Evolutionary conservation across 2,113 vertebrate genomes (phyloP), one percentile per base, ranked within the genome.

Genomic region (Phylloscopus whistleri): DNA sequence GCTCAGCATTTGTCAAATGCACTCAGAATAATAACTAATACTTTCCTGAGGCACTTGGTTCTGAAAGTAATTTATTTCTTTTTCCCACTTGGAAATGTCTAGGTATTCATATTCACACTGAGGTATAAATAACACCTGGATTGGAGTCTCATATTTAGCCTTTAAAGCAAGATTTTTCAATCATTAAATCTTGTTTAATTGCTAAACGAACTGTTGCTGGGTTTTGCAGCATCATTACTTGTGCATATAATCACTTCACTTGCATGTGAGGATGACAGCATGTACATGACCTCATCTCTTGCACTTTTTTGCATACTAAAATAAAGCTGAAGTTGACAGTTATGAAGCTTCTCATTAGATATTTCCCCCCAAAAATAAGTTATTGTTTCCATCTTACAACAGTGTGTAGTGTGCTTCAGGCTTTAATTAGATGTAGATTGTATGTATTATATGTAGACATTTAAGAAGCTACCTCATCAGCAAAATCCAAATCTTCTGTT

Each of bases 111-210:
- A 87, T 64, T 85, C 43, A 68, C 73, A 75, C 1, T 16, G 16
- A 77, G 35, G 33, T 81, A 89, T 81, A 94, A 96, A 72, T 81
- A 95, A 88, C 68, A 95, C 35, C 76, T 78, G 52, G 43, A 51
- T 27, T 89, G 73, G 49, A 91, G 35, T 93, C 39, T 86, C 78
- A 53, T 39, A 77, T 41, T 86, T 63, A 62, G 28, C 16, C 44
- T 84, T 93, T 77, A 77, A 87, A 75, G 83, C 5, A 90, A 51
- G 31, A 5, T 23, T 94, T 82, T 92, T 84, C 64, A 75, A 68
- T 81, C 88, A 89, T 90, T 90, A 92, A 84, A 75, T 19, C 9
- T 52, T 67, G 21, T 78, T 92, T 93, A 95, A 93, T 84, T 94
- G 60, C 43, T 37, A 84, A 63, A 46, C 1, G 1, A 89, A 89